Conservation (phyloP, 2,797 vertebrate genomes). For the Tympanoctomys barrerae region DNA sequence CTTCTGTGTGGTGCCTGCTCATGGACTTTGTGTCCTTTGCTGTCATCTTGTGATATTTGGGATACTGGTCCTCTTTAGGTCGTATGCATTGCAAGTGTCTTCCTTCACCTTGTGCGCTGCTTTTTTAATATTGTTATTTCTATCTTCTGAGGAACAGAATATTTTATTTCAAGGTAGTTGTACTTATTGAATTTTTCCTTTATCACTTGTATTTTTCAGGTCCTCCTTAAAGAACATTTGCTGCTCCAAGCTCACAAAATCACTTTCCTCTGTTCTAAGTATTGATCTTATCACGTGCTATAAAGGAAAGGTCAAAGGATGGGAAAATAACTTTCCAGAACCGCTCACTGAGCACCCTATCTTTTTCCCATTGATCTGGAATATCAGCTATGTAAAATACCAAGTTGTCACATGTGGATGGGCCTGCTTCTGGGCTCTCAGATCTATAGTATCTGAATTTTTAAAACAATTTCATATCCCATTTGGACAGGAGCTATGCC, state of each 20-base stretch:
- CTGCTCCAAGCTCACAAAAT: not conserved
- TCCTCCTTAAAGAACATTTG: not conserved
- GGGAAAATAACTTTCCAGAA: not conserved
- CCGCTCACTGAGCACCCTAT: not conserved
- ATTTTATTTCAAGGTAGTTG: slow-evolving; percentile 41
- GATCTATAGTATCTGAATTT: not conserved
- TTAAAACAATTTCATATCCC: not conserved
- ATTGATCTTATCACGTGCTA: not conserved
- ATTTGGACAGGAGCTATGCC: not conserved
- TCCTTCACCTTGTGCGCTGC: not conserved
- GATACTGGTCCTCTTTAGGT: not conserved
- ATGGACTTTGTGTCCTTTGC: not conserved
- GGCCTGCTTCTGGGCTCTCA: not conserved
- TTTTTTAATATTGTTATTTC: slow-evolving; percentile 39
- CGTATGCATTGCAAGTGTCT: not conserved
- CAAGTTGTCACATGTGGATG: not conserved
- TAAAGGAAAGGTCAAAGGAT: not conserved
- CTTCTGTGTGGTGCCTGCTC: not conserved
- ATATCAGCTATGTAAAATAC: not conserved
- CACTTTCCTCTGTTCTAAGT: not conserved
- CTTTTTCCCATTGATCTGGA: not conserved
- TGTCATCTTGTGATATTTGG: not conserved
- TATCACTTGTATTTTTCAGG: not conserved
- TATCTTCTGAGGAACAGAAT: not conserved
- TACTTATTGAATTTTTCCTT: slow-evolving; percentile 5